phyloP scores from a whole-genome alignment of 2,113 vertebrate genomes.

The Hydrochoerus hydrochaeris region DNA sequence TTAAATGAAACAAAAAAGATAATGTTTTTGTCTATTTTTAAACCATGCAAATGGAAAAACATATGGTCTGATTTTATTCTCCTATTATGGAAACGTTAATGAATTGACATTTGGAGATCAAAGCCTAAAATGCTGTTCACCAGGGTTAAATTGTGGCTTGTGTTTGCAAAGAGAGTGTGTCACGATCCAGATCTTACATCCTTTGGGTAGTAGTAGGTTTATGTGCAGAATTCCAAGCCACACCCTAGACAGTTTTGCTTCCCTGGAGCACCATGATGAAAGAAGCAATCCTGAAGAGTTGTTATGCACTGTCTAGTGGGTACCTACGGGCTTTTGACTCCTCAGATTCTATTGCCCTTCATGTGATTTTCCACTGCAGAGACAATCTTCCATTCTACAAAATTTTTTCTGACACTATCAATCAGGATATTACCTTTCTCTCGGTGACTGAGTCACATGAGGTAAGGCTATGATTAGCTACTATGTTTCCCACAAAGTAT shows the following conservation, averaged over 20 bases:
- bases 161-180: neutral
- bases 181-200: neutral
- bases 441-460: neutral
- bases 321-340: neutral
- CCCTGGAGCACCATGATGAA: neutral
- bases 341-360: neutral
- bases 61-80: slow-evolving; percentile 42
- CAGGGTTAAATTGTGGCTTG: neutral
- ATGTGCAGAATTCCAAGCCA: neutral
- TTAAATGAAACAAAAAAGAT: slow-evolving; percentile 44
- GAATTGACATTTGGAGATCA: slow-evolving; percentile 32
- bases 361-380: neutral
- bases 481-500: neutral
- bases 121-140: neutral
- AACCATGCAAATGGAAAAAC: slow-evolving; percentile 38
- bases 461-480: neutral
- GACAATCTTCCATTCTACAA: neutral
- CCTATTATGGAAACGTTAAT: slow-evolving; percentile 21
- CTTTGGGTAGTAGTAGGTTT: neutral
- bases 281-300: neutral
- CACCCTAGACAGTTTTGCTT: neutral
- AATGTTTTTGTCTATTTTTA: slow-evolving; percentile 54
- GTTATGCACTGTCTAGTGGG: neutral
- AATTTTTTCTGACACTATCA: neutral
- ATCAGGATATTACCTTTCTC: neutral